Evolutionary conservation across 1,140 invertebrate species (phyloP), one percentile per base, ranked within the genome.

Genomic region (Parasteatoda tepidariorum): DNA sequence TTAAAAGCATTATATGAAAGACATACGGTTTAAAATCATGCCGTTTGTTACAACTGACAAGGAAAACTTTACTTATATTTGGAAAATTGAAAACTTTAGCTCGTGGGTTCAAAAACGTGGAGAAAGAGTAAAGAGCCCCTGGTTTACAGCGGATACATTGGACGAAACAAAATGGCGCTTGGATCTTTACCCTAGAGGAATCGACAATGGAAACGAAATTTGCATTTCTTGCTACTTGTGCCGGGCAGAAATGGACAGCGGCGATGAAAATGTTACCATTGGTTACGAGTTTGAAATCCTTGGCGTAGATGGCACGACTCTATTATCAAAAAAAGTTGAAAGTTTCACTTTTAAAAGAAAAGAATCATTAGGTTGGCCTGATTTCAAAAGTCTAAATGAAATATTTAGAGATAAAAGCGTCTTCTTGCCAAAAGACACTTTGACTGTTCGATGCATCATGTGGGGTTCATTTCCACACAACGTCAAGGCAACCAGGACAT

Each of bases 61-160:
- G 57, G 57, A 59, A 59, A 59, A 22, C 57, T 59, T 59, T 5
- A 59, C 57, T 9, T 59, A 22, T 5, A 59, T 22, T 9, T 59
- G 57, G 57, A 59, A 59, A n/a, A 26, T 59, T 59, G 57, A 59
- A n/a, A 59, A 59, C 24, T 59, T 59, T n/a, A 59, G 57, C 5
- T 22, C 24, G 9, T 59, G 57, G n/a, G n/a, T 26, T 2, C 57
- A 59, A 5, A 59, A 59, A 26, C 24, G 18, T 15, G 57, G 57
- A 1, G 57, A 59, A 5, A 7, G 18, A 7, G 24, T 59, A 13
- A 26, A 9, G 5, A 59, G 57, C 24, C 57, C 57, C 1, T 22
- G 18, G 57, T 59, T 59, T 59, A 22, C n/a, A 2, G 57, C 24
- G n/a, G 57, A 59, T 9, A 26, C 57, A n/a, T 22, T 59, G 7